Evolutionary conservation across 2,888 invertebrate genomes (phyloP).

Genomic region (Rotaria macrura): DNA sequence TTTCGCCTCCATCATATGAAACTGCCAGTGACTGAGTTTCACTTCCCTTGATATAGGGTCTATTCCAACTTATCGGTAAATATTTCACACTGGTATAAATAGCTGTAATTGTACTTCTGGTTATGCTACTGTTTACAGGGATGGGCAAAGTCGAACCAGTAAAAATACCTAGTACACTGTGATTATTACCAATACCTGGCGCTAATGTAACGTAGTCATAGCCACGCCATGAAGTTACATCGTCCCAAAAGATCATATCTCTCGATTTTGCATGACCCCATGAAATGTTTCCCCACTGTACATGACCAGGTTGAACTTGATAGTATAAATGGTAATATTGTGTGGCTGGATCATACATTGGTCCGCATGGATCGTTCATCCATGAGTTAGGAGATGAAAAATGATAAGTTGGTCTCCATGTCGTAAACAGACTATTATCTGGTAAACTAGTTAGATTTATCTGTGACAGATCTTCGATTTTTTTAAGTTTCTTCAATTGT

Average conservation of each 20-base stretch:
- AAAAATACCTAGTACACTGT: background rate
- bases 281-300: background rate
- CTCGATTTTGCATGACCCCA: background rate
- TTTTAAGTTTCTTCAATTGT: background rate
- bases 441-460: background rate
- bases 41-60: background rate
- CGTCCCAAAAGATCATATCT: constrained; percentile 18
- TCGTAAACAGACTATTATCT: background rate
- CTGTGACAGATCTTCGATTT: background rate
- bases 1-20: background rate
- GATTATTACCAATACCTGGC: background rate
- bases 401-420: background rate
- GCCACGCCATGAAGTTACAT: background rate
- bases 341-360: background rate
- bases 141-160: background rate
- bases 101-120: background rate
- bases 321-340: background rate
- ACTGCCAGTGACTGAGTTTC: background rate
- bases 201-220: background rate
- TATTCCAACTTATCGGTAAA: background rate
- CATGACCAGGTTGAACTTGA: background rate
- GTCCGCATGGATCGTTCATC: constrained; percentile 7
- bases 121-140: background rate
- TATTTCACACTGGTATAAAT: constrained; percentile 2
- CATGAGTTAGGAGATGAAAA: background rate